phyloP scores from a whole-genome alignment of 1,140 invertebrate species.

The Gonatopus flavifemur region DNA sequence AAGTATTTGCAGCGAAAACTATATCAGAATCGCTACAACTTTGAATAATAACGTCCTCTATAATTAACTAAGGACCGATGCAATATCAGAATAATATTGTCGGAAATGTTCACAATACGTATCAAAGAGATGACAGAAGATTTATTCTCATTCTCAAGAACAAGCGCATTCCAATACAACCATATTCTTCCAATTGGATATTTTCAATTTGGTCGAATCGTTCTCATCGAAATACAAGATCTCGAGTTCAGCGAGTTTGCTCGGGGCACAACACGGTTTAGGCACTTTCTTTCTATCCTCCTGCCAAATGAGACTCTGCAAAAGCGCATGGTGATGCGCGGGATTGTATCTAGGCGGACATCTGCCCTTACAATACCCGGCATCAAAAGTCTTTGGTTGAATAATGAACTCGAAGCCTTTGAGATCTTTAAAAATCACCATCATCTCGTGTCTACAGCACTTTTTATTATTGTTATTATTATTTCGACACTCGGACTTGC shows the following conservation, averaged over 20 bases:
- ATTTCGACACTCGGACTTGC: constrained; percentile 57
- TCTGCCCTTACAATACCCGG: constrained; percentile 71
- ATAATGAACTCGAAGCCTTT: constrained; percentile 71
- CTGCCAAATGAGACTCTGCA: constrained; percentile 71
- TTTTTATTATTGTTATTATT: constrained; percentile 58
- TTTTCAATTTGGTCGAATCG: constrained; percentile 65
- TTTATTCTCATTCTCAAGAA: constrained; percentile 61
- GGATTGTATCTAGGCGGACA: constrained; percentile 71
- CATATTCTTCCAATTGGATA: constrained; percentile 73
- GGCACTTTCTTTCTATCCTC: constrained; percentile 63
- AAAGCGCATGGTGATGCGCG: constrained; percentile 71
- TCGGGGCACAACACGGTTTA: constrained; percentile 72
- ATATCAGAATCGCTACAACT: too few species aligned
- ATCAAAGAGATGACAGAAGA: too few species aligned
- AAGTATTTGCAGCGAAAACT: too few species aligned
- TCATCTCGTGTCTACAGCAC: constrained; percentile 69
- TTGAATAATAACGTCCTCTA: too few species aligned
- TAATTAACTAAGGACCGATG: too few species aligned
- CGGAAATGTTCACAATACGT: too few species aligned
- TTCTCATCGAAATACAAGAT: constrained; percentile 69
- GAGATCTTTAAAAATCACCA: constrained; percentile 68
- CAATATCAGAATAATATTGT: too few species aligned
- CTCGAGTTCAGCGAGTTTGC: constrained; percentile 67
- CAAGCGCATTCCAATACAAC: constrained; percentile 74
- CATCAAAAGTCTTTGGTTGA: constrained; percentile 71